Conservation (phyloP, 2,113 vertebrate species). For the Cryptotis parvus region DNA sequence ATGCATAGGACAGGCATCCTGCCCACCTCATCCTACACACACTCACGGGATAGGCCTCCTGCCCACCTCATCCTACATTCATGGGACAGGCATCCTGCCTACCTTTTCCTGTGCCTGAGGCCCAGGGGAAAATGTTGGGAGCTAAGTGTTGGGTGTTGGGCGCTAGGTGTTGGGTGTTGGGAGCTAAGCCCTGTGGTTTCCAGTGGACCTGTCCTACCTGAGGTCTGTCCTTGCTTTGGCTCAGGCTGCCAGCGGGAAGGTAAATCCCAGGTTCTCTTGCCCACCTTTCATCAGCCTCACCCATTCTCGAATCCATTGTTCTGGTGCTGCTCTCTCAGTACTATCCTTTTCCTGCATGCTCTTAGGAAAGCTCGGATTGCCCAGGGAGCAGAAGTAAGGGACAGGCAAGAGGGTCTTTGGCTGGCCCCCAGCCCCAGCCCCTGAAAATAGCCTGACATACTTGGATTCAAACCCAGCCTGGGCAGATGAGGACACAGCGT, state of each 20-base stretch:
- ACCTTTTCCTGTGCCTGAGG: neutral
- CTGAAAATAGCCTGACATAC: neutral
- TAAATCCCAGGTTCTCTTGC: too few species aligned
- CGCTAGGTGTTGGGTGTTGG: too few species aligned
- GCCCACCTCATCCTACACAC: too few species aligned
- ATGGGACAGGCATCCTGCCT: too few species aligned
- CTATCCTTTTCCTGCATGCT: neutral
- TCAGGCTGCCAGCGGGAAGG: neutral
- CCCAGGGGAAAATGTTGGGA: too few species aligned
- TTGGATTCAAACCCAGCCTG: neutral
- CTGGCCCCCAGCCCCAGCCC: accelerated
- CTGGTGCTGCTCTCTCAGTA: neutral
- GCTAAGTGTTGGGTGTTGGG: too few species aligned
- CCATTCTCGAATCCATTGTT: neutral
- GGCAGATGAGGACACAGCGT: accelerated
- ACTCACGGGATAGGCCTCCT: too few species aligned
- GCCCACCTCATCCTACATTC: too few species aligned
- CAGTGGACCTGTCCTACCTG: neutral
- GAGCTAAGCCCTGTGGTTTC: neutral
- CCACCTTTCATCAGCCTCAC: neutral
- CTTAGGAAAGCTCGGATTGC: neutral
- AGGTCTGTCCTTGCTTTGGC: neutral
- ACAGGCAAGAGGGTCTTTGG: neutral
- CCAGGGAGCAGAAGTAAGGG: neutral
- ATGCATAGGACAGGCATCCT: too few species aligned